A percentile compares a stretch with the other conserved stretches of the same genome.
Conservation (phyloP, 2,113 vertebrate genomes). For the Callionymus lyra region DNA sequence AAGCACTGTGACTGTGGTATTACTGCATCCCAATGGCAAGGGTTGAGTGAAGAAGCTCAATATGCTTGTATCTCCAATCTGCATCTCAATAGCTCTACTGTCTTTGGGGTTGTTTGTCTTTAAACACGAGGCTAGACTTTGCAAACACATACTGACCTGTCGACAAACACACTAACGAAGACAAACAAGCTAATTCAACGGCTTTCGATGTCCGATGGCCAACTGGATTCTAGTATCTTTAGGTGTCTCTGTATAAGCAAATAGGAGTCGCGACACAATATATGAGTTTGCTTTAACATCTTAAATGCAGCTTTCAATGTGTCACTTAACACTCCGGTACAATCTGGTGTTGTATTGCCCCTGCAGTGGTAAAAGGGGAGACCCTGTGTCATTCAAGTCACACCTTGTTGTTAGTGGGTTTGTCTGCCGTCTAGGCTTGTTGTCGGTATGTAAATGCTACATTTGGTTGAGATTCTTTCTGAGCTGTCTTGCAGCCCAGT, state of each 20-base stretch:
- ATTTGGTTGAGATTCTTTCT: conserved; percentile 19
- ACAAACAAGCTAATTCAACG: conserved; percentile 16
- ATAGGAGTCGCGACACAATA: conserved; percentile 19
- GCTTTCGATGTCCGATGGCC: conserved; percentile 22
- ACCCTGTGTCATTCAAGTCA: conserved; percentile 34
- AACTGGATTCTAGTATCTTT: too few relatives aligned
- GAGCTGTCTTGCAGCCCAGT: conserved; percentile 1
- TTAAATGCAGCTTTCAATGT: conserved; percentile 11
- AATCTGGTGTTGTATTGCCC: conserved; percentile 21
- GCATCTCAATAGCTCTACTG: conserved; percentile 50
- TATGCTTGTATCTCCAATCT: conserved; percentile 52
- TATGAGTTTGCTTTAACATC: conserved; percentile 6
- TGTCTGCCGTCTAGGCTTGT: conserved; percentile 56
- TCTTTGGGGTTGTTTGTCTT: conserved; percentile 50
- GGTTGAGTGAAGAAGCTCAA: conserved; percentile 29
- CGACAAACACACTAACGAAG: conserved; percentile 13
- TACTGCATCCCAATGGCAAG: conserved; percentile 25
- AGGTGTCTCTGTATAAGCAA: conserved; percentile 4
- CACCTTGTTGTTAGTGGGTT: conserved; percentile 52
- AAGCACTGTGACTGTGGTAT: conserved; percentile 28
- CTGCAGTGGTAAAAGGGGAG: conserved; percentile 24
- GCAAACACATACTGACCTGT: conserved; percentile 28
- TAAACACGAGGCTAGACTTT: conserved; percentile 43
- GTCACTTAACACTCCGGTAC: conserved; percentile 20
- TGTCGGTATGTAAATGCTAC: conserved; percentile 58